A percentile compares a stretch with the other conserved stretches of the same genome.
These are phyloP conservation scores for Nesoenas mayeri DNA, from an alignment of 2,113 vertebrate genomes.

Conservation along the genomic window DNA sequence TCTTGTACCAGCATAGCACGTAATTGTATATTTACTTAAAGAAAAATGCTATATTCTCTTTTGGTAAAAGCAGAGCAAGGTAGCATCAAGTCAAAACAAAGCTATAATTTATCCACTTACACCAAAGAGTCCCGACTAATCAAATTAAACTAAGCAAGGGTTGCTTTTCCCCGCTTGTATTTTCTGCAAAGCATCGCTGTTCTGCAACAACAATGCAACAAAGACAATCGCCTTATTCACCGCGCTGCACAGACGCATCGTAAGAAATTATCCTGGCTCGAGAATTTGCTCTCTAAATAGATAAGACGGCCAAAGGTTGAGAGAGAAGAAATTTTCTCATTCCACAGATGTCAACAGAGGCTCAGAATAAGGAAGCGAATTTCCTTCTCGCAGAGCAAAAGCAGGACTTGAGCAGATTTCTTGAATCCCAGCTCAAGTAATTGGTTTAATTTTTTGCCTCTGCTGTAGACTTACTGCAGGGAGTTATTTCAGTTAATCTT, in stretches of 20 bases:
- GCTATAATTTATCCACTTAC: neutral
- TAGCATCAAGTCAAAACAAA: neutral
- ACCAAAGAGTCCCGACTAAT: neutral
- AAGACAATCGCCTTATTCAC: neutral
- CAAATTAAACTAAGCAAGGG: neutral
- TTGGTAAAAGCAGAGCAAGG: neutral
- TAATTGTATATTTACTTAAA: neutral
- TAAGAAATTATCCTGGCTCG: neutral
- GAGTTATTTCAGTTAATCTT: constrained; percentile 11
- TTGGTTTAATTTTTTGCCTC: constrained; percentile 31
- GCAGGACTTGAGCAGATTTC: constrained; percentile 21
- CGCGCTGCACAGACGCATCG: neutral
- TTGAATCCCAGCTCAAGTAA: neutral
- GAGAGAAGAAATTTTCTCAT: constrained; percentile 2
- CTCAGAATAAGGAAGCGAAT: neutral
- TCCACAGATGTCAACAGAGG: constrained; percentile 16
- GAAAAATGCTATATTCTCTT: neutral
- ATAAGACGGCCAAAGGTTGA: neutral
- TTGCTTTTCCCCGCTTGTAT: neutral
- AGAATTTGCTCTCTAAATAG: neutral
- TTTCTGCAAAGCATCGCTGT: neutral
- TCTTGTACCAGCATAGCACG: neutral
- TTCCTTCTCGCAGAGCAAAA: constrained; percentile 10
- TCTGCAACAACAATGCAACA: neutral
- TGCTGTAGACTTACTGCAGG: neutral